Percentiles rank a stretch among this genome's conserved stretches.
Conservation (phyloP, 2,888 invertebrate genomes). For the Seira musarum region DNA sequence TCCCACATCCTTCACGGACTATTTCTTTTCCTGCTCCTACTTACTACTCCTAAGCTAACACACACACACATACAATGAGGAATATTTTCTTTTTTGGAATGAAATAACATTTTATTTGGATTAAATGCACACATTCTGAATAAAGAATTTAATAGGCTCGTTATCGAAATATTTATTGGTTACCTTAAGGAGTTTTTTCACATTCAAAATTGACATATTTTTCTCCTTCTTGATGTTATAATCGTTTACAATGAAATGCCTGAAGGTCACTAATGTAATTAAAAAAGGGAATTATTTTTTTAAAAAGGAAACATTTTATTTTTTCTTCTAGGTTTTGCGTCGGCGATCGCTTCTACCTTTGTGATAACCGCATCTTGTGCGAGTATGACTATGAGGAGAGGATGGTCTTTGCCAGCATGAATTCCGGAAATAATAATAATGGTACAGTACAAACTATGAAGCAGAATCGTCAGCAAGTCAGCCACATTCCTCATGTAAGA, state of each 20-base stretch:
- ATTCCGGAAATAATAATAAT: constrained; percentile 52
- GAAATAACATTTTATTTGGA: no score
- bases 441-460: constrained; percentile 63
- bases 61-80: no score
- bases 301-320: background rate
- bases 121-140: no score
- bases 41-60: no score
- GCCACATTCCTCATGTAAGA: constrained; percentile 54
- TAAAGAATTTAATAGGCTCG: constrained; percentile 1
- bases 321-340: constrained; percentile 88
- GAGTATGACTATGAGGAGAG: constrained; percentile 98
- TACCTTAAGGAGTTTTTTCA: background rate
- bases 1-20: constrained; percentile 21
- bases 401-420: constrained; percentile 94
- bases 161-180: constrained; percentile 13
- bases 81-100: no score
- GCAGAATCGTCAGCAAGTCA: constrained; percentile 60
- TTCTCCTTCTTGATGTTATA: constrained; percentile 14
- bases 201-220: constrained; percentile 8
- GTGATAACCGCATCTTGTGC: constrained; percentile 97
- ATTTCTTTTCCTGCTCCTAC: no score
- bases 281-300: background rate
- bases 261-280: background rate
- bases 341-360: constrained; percentile 95
- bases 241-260: background rate